Base-by-base conservation (phyloP, 2,888 invertebrate species). In the Nomada lathburiana region DNA sequence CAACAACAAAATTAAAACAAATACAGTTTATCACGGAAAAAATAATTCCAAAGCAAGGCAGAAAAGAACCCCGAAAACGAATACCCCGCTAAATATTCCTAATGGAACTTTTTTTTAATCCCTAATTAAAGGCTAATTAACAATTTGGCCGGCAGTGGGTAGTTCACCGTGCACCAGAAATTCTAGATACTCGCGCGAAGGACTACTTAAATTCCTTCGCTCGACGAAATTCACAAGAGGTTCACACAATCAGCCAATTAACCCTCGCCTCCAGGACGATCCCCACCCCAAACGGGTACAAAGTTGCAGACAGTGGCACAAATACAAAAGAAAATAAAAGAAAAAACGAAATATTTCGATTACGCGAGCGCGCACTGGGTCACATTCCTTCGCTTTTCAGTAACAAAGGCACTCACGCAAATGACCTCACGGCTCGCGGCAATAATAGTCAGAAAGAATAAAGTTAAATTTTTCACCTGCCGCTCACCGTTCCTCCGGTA, bases 391-490 rank as follows among this genome's bases (percentile, higher is more conserved):
- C 18, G 42, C 42, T 53, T 44, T 60, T 11, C 20, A 52, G 50
- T 42, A 73, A 20, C 20, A 20, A 62, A n/a, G 50, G 20, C 62
- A 75, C 76, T 78, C 67, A 23, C 9, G 67, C 60, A 67, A 77
- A 77, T 77, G 60, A 75, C 44, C 55, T 68, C 78, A 29, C 65
- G 75, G 57, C 42, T 62, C 53, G 9, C 11, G 50, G 26, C 60
- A 60, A 64, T 84, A 83, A 82, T 75, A 57, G 65, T 20, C 83
- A 59, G 62, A 63, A 72, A 74, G 83, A 75, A 83, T 79, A 79
- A 84, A 83, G 75, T 76, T 82, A 47, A 83, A 83, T 78, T 79
- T 83, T 84, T 83, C 83, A 84, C 69, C 64, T 64, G 63, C 55
- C 53, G 50, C 60, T 26, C 68, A 64, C 57, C 75, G 47, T 72